A percentile compares a stretch with the other conserved stretches of the same genome.
Evolutionary conservation across 2,797 vertebrate genomes (phyloP).

Genomic region (Triplophysa bombifrons): DNA sequence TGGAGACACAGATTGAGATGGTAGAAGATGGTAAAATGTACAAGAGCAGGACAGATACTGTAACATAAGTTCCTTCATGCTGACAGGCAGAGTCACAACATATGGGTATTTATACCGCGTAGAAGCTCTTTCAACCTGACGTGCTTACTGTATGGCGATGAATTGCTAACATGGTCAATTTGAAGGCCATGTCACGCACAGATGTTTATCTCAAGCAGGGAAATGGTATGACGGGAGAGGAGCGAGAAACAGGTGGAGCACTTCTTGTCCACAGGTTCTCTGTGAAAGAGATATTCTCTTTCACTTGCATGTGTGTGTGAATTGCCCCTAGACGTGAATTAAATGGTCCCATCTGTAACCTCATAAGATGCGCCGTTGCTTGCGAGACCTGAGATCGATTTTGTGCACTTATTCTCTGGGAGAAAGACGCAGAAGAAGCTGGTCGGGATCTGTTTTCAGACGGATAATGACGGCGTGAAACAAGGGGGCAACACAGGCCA

Average conservation of each 20-base stretch:
- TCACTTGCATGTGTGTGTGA: conserved; percentile 54
- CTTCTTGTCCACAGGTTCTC: conserved; percentile 68
- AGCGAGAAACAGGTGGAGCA: conserved; percentile 77
- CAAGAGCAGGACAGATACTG: conserved; percentile 57
- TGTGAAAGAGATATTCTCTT: conserved; percentile 59
- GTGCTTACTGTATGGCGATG: conserved; percentile 57
- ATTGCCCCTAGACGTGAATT: conserved; percentile 81
- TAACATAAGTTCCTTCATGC: conserved; percentile 61
- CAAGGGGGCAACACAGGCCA: conserved; percentile 72
- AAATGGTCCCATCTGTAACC: conserved; percentile 82
- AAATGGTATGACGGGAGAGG: conserved; percentile 48
- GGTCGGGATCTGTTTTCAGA: conserved; percentile 77
- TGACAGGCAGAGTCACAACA: conserved; percentile 78
- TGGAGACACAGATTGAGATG: background rate
- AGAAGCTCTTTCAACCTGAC: conserved; percentile 64
- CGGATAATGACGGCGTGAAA: conserved; percentile 77
- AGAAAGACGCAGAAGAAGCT: conserved; percentile 72
- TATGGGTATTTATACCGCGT: conserved; percentile 67
- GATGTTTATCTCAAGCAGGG: conserved; percentile 43
- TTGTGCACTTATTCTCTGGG: conserved; percentile 74
- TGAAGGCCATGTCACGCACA: conserved; percentile 52
- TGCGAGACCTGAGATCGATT: conserved; percentile 79
- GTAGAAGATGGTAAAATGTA: conserved; percentile 60
- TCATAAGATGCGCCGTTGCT: conserved; percentile 65
- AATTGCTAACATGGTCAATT: conserved; percentile 72